phyloP scores from a whole-genome alignment of 2,113 vertebrate genomes.

The Theropithecus gelada region DNA sequence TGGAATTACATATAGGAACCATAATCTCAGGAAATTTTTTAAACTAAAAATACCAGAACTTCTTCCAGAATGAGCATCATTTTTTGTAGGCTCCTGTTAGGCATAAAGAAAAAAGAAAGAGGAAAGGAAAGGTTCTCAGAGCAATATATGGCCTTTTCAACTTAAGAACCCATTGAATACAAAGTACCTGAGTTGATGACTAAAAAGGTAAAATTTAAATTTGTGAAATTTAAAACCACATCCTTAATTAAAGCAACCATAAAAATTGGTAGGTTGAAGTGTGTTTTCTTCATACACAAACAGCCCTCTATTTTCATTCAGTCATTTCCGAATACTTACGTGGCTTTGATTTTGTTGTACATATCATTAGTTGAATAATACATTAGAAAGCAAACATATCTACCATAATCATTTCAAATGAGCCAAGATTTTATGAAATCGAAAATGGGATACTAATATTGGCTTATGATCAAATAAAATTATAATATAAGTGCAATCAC shows the following conservation, averaged over 20 bases:
- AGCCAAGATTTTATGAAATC: background rate
- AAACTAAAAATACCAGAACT: background rate
- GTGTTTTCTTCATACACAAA: background rate
- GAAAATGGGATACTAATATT: background rate
- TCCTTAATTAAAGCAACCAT: background rate
- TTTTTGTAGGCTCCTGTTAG: background rate
- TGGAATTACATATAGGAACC: background rate
- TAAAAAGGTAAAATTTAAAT: background rate
- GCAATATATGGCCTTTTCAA: background rate
- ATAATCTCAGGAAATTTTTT: background rate
- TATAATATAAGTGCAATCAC: background rate
- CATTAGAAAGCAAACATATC: conserved; percentile 26
- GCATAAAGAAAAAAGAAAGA: background rate
- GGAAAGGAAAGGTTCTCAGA: background rate
- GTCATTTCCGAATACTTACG: conserved; percentile 21
- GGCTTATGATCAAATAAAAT: background rate
- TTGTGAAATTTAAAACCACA: background rate
- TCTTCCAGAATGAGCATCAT: background rate
- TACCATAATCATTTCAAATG: conserved; percentile 34
- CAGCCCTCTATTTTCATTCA: background rate
- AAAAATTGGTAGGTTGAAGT: background rate
- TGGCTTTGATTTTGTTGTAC: background rate
- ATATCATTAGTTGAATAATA: conserved; percentile 21
- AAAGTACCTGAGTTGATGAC: background rate
- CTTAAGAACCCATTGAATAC: background rate